These are phyloP conservation scores for Cylindroiulus punctatus DNA, from an alignment of 2,888 invertebrate species.

Conservation along the genomic window DNA sequence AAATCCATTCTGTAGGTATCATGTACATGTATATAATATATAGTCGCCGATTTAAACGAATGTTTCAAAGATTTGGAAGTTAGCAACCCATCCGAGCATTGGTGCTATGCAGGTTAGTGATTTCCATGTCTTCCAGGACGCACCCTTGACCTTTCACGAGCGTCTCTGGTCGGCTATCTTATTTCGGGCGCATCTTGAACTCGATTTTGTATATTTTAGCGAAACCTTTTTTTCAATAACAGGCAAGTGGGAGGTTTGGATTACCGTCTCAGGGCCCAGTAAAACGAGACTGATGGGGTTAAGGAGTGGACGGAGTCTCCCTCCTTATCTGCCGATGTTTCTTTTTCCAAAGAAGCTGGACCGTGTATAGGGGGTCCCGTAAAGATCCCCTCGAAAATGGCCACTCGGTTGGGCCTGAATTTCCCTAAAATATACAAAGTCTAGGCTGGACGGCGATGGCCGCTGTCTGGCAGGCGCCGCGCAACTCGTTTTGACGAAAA, in stretches of 20 bases:
- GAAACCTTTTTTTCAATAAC: not conserved
- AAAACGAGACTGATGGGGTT: slow-evolving; percentile 23
- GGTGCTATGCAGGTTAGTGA: not conserved
- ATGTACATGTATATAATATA: too few species aligned
- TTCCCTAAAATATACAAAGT: slow-evolving; percentile 11
- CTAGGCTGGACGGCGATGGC: not conserved
- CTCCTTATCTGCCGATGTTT: not conserved
- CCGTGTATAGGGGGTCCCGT: not conserved
- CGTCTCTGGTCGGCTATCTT: not conserved
- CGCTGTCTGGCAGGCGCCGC: not conserved
- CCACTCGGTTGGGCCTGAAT: not conserved
- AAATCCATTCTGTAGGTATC: too few species aligned
- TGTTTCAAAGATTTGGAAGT: too few species aligned
- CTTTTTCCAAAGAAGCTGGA: not conserved
- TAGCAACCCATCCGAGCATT: not conserved
- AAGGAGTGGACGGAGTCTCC: not conserved
- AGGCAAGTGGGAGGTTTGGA: not conserved
- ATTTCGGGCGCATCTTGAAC: not conserved
- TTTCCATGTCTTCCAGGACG: not conserved
- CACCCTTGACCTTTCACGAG: not conserved
- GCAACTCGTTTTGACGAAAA: not conserved
- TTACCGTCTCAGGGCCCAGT: not conserved
- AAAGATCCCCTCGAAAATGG: slow-evolving; percentile 17
- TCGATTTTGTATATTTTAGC: slow-evolving; percentile 6
- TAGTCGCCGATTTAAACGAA: too few species aligned